Base-by-base conservation (phyloP, 2,113 vertebrate species). In the Forbesichthys papilliferus region DNA sequence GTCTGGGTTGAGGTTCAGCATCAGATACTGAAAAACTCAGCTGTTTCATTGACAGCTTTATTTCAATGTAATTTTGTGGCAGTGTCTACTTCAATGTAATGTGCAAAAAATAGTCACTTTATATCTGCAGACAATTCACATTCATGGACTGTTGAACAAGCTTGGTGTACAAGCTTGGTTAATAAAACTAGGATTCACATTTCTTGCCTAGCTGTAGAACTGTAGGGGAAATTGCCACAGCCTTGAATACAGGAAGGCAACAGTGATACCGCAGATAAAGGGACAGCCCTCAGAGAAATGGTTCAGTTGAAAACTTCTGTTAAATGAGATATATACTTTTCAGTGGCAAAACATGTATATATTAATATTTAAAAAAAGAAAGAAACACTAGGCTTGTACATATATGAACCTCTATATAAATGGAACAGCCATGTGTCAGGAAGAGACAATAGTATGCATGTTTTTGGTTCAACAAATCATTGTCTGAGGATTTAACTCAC, bases 91-190 rank as follows among this genome's bases (percentile, higher is more conserved):
- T 69, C 14, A 16, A 80, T 61, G 79, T 81, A 71, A 77, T 87
- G 82, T 87, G 85, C 79, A 86, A 87, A 80, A 76, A 66, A 73
- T 74, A 48, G 10, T 47, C 14, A 27, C n/a, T 55, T 5, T 60
- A 42, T n/a, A 10, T 48, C 68, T 14, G 33, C 46, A 69, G 42
- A 81, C 55, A 20, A 56, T 88, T 88, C 89, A 90, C 88, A 90
- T 92, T 92, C 79, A 81, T 71, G 86, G 89, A 87, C 85, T 84
- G 78, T 73, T 88, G 62, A 79, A 60, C 3, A 1, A 68, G 58
- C n/a, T 54, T 10, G 61, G 42, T 59, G 68, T 10, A 11, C 66
- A 20, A 52, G 68, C 48, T 33, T 71, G 76, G 65, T 58, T 61
- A 69, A 59, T 61, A 57, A n/a, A 34, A 55, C 3, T 11, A 59